Base-by-base conservation (phyloP, 1,140 invertebrate species). In the Drosophila triauraria region DNA sequence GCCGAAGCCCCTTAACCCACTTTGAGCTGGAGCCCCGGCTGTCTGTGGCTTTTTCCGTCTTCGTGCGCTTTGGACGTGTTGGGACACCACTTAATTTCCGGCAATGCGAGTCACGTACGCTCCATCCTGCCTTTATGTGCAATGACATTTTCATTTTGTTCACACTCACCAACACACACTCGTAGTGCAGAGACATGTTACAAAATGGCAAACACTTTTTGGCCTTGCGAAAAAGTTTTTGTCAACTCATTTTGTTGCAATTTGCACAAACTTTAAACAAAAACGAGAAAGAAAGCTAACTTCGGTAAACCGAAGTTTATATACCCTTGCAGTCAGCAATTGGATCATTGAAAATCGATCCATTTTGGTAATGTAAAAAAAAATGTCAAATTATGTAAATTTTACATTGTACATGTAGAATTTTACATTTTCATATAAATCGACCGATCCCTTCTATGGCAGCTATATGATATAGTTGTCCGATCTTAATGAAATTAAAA, bases 81-180 rank as follows among this genome's bases (percentile, higher is more conserved):
- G 80, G 80, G 80, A 83, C 80, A 83, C 80, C 80, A 82, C 80
- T 83, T 83, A 83, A 83, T 83, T 83, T 83, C 80, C 80, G 80
- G 80, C 80, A 83, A 83, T 83, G 80, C 80, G 80, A 83, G 80
- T 83, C 80, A 83, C 80, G 80, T 83, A 83, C 76, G 80, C 80
- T 83, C 70, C 75, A 83, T 79, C 80, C 80, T 83, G 80, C 80
- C 80, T 83, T 82, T 83, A 83, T 83, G 77, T 83, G 80, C 80
- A 83, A 78, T 83, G 80, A 83, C 80, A 83, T 83, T 83, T 83
- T 83, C 80, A 83, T 83, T 83, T 83, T 83, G 80, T 83, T 80
- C 80, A 67, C 75, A 75, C 67, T 51, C 80, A 65, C 74, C 46
- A 46, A 71, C 50, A 47, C 50, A 43, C 53, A 63, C 13, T 40